These are phyloP conservation scores for Panagrolaimus sp. DNA, from an alignment of 1,140 invertebrate genomes.

Conservation along the genomic window DNA sequence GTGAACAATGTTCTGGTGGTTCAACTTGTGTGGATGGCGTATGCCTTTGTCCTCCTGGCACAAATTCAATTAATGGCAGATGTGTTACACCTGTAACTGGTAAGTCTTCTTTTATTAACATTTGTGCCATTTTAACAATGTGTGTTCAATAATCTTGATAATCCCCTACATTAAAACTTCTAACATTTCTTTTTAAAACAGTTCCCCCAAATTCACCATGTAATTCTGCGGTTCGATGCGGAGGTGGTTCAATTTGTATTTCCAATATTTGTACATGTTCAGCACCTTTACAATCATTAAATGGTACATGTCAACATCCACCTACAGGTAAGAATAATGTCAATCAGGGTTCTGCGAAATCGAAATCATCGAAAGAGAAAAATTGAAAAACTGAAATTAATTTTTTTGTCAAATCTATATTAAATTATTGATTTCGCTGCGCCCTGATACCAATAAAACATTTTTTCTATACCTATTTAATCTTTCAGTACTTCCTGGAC, in stretches of 20 bases:
- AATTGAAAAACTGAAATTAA: no score
- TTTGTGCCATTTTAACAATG: neutral
- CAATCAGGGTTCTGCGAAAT: no score
- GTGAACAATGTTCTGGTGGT: slow-evolving; percentile 40
- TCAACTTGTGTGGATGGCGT: slow-evolving; percentile 36
- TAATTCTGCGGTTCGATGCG: slow-evolving; percentile 40
- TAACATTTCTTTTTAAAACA: neutral
- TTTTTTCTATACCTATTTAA: no score
- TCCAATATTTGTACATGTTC: slow-evolving; percentile 32
- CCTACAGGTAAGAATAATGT: slow-evolving; percentile 44
- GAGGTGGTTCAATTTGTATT: slow-evolving; percentile 37
- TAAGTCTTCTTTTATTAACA: slow-evolving; percentile 4
- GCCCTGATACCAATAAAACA: no score
- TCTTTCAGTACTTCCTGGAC: slow-evolving; percentile 26
- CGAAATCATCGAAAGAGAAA: no score
- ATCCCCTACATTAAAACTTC: neutral
- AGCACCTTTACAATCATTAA: slow-evolving; percentile 31
- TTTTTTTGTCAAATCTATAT: no score
- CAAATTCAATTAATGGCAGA: slow-evolving; percentile 31
- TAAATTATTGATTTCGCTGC: no score
- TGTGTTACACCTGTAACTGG: slow-evolving; percentile 46
- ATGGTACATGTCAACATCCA: slow-evolving; percentile 46
- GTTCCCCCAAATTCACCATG: slow-evolving; percentile 41
- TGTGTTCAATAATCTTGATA: no score
- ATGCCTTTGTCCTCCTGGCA: slow-evolving; percentile 38